Base-by-base conservation (phyloP, 2,797 vertebrate genomes). In the Xerus rutilus region DNA sequence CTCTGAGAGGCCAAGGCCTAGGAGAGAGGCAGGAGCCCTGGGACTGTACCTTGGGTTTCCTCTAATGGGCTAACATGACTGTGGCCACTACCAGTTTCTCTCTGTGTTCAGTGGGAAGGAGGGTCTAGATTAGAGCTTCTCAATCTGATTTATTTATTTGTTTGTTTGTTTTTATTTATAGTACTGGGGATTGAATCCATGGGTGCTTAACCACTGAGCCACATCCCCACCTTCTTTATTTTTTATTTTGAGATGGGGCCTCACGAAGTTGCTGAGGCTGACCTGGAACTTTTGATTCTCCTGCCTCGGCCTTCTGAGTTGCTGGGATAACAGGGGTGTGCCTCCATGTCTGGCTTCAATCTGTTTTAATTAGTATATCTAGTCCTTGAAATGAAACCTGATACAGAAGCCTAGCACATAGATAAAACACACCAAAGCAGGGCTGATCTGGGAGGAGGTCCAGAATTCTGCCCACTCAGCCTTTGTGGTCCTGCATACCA, bases 301-400 rank as follows among this genome's bases (percentile, higher is more conserved):
- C 21, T 59, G 20, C 20, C 59, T 62, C 9, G 25, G 23, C 21
- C 59, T 62, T 20, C 54, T 57, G 54, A 57, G 54, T 57, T 7
- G 10, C 59, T 25, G 23, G 23, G 59, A 62, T 62, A 25, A 62
- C 21, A 62, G 23, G 59, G 7, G 7, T 62, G 54, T 25, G 23
- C 23, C 59, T 23, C 59, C 21, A 62, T 62, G 59, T 9, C 59
- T 62, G 59, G 23, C 59, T 62, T 62, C 21, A 73, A 28, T 13
- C 54, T 83, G 47, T 87, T 88, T 67, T 21, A 86, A 72, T 65
- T 30, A 72, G 91, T 57, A 88, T 64, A 72, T 83, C 67, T 72
- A 62, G 10, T 89, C 95, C 92, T 95, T 78, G 52, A 52, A 91
- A 74, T 84, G 76, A 91, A 88, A 87, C 0, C 10, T 79, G 52